Evolutionary conservation across 92 coral and sea anemone genomes (phyloP).

Genomic region (Blastomussa wellsi): DNA sequence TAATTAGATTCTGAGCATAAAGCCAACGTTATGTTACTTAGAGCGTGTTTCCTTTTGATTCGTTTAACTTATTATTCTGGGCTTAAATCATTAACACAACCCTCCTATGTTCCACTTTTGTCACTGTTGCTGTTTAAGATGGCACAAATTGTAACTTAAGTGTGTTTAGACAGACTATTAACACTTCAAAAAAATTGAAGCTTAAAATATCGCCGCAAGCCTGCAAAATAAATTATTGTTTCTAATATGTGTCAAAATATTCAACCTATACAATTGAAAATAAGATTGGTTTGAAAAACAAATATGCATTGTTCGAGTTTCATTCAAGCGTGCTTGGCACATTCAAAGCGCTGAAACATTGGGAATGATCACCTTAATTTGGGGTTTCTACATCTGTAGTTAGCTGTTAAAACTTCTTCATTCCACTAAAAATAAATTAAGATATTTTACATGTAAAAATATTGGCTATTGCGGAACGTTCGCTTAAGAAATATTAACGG

Average conservation of each 20-base stretch:
- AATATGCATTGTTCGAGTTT: conserved; percentile 12
- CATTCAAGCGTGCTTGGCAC: conserved; percentile 10
- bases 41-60: background rate
- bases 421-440: background rate
- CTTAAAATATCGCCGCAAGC: background rate
- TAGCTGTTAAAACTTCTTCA: background rate
- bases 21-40: background rate
- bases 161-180: background rate
- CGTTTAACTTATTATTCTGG: background rate
- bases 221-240: background rate
- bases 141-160: too few relatives aligned
- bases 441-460: background rate
- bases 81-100: conserved; percentile 10
- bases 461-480: background rate
- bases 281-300: conserved; percentile 21
- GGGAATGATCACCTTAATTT: background rate
- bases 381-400: background rate
- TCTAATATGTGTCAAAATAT: too few relatives aligned
- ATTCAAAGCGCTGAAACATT: background rate
- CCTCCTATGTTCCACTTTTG: background rate
- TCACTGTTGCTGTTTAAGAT: too few relatives aligned
- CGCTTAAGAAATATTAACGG: too few relatives aligned
- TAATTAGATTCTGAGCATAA: background rate
- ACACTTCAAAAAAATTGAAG: background rate
- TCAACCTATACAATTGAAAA: conserved; percentile 1